Conservation (phyloP, 2,888 invertebrate species). For the Rapana venosa region DNA sequence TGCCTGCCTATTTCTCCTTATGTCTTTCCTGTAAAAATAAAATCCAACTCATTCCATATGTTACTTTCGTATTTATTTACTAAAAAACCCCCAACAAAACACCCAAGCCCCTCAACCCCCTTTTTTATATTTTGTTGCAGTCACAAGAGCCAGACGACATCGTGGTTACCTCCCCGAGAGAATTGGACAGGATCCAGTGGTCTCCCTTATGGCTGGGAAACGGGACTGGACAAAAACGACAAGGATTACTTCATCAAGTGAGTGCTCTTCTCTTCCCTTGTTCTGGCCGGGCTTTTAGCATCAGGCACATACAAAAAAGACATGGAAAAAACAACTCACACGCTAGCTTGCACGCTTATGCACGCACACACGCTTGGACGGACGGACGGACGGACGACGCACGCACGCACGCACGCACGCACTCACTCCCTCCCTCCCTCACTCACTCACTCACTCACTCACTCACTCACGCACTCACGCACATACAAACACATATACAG, state of each 20-base stretch:
- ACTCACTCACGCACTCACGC: no score
- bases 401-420: background rate
- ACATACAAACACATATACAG: no score
- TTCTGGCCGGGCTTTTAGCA: background rate
- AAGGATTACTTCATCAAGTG: slow-evolving; percentile 95
- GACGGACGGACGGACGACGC: background rate
- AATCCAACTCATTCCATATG: no score
- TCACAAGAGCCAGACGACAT: slow-evolving; percentile 89
- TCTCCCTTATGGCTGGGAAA: slow-evolving; percentile 94
- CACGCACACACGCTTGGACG: background rate
- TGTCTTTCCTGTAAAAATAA: background rate
- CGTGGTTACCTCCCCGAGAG: slow-evolving; percentile 93
- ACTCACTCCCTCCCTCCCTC: background rate
- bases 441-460: no score
- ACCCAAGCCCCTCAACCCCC: no score
- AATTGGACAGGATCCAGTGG: slow-evolving; percentile 84
- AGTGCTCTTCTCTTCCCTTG: slow-evolving; percentile 77
- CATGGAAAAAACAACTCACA: background rate
- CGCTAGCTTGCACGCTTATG: background rate
- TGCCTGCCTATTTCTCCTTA: background rate
- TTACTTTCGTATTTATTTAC: no score
- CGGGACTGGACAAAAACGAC: slow-evolving; percentile 88
- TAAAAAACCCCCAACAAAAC: no score
- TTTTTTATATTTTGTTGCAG: slow-evolving; percentile 81
- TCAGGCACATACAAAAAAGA: background rate